Evolutionary conservation across 2,888 invertebrate species (phyloP).

Genomic region (Gandaritis pyraliata): DNA sequence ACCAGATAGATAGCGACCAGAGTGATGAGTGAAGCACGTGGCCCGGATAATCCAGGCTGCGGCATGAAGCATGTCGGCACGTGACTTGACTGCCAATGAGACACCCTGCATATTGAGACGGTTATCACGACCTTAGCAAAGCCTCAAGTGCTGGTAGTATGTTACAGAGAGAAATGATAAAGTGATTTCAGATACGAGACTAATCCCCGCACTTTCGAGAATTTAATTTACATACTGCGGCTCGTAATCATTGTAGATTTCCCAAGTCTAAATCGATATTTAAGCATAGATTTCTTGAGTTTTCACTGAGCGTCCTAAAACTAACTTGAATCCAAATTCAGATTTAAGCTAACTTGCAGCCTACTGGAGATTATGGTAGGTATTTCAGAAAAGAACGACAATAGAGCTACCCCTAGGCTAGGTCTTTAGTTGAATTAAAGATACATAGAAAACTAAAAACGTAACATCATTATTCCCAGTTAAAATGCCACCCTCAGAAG

Average conservation of each 20-base stretch:
- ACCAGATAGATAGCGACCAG: slow-evolving; percentile 25
- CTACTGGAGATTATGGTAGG: too few relatives aligned
- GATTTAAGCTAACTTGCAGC: too few relatives aligned
- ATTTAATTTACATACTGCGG: slow-evolving; percentile 19
- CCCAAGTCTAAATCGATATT: too few relatives aligned
- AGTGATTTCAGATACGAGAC: slow-evolving; percentile 18
- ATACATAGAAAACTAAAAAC: slow-evolving; percentile 31
- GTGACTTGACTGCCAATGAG: slow-evolving; percentile 65
- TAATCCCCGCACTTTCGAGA: slow-evolving; percentile 17
- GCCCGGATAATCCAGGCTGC: slow-evolving; percentile 33
- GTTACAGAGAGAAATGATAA: slow-evolving; percentile 27
- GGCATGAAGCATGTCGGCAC: slow-evolving; percentile 58
- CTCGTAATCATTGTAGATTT: too few relatives aligned
- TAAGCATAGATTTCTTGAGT: too few relatives aligned
- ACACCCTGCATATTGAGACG: slow-evolving; percentile 60
- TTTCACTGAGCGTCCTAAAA: too few relatives aligned
- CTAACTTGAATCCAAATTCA: too few relatives aligned
- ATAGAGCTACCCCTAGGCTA: neutral
- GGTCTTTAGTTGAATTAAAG: neutral
- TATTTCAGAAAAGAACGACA: too few relatives aligned
- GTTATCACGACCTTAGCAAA: slow-evolving; percentile 51
- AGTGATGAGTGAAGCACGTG: slow-evolving; percentile 34
- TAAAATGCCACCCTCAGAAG: slow-evolving; percentile 61
- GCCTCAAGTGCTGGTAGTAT: slow-evolving; percentile 30
- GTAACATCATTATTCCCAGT: slow-evolving; percentile 67